phyloP scores from a whole-genome alignment of 1,140 invertebrate genomes.

The Contarinia nasturtii region DNA sequence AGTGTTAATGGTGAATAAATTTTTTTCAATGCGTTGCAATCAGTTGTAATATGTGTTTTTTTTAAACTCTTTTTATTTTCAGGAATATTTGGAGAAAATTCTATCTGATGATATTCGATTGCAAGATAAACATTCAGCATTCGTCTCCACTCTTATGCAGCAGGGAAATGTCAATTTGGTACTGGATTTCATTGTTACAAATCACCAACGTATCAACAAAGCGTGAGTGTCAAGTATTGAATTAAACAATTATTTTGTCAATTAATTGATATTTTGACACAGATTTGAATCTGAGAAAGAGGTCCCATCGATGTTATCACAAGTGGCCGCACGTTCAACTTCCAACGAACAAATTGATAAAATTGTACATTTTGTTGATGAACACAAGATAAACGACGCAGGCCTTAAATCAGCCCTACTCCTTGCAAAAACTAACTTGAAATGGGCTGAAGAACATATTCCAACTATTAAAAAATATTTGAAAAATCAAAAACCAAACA shows the following conservation, averaged over 20 bases:
- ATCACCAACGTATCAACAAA: constrained; percentile 16
- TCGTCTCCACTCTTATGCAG: constrained; percentile 20
- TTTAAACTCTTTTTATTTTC: constrained; percentile 2
- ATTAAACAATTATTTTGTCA: constrained; percentile 2
- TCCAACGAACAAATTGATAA: constrained; percentile 20
- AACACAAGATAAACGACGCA: no score
- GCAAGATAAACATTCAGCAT: constrained; percentile 23
- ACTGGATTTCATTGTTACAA: constrained; percentile 25
- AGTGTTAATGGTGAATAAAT: constrained; percentile 22
- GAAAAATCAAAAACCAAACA: no score
- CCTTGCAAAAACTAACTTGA: no score
- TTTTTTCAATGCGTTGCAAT: background rate
- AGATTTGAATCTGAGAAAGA: constrained; percentile 22
- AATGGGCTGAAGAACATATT: no score
- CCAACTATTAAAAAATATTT: no score
- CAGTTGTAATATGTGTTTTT: no score
- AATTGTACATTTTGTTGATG: constrained; percentile 8
- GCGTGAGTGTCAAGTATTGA: constrained; percentile 26
- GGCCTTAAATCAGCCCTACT: no score
- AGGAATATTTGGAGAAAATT: constrained; percentile 14
- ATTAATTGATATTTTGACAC: background rate
- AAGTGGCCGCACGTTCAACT: constrained; percentile 25
- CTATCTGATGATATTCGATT: constrained; percentile 20
- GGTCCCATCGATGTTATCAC: constrained; percentile 24
- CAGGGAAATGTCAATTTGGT: constrained; percentile 24